Evolutionary conservation across 2,113 vertebrate species (phyloP), one percentile per base, ranked within the genome.

Genomic region (Saguinus midas): DNA sequence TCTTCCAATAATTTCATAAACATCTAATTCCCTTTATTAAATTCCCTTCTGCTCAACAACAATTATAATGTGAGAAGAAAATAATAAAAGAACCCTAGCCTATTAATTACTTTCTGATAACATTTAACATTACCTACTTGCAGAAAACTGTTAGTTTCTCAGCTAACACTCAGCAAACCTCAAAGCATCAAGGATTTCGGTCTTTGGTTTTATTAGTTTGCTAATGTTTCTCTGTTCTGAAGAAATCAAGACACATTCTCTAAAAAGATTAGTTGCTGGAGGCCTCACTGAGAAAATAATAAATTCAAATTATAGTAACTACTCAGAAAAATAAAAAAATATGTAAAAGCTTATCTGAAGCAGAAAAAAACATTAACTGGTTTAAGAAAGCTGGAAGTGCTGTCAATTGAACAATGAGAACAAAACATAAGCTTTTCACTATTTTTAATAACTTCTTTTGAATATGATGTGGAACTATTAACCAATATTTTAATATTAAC

Each of bases 71-170:
- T 91, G 4, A 4, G 6, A 73, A 94, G 35, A 14, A 84, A 91
- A 96, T 82, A 91, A 61, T 73, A 35, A 94, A 58, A 57, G 9
- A 87, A n/a, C 40, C 50, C 68, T 21, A 45, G 27, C 72, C 29
- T 90, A 37, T 84, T 85, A 66, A 70, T 96, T 89, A 86, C 68
- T 94, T 96, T 78, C 52, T 72, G 35, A 21, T 89, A 78, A 40
- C 8, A 93, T 45, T 97, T 84, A 94, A 57, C 21, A 68, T 90
- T 89, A 90, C n/a, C 18, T 89, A 52, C 25, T 85, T 95, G 11
- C 12, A 68, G 25, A 84, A 79, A 95, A 84, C 4, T 92, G 6
- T 57, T 81, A 43, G 3, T 80, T 29, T 27, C 66, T 96, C n/a
- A 76, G 2, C 79, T 76, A 68, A 87, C 17, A 82, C 21, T 29